A percentile compares a stretch with the other conserved stretches of the same genome.
Conservation (phyloP, 2,888 invertebrate genomes). For the Blera fallax region DNA sequence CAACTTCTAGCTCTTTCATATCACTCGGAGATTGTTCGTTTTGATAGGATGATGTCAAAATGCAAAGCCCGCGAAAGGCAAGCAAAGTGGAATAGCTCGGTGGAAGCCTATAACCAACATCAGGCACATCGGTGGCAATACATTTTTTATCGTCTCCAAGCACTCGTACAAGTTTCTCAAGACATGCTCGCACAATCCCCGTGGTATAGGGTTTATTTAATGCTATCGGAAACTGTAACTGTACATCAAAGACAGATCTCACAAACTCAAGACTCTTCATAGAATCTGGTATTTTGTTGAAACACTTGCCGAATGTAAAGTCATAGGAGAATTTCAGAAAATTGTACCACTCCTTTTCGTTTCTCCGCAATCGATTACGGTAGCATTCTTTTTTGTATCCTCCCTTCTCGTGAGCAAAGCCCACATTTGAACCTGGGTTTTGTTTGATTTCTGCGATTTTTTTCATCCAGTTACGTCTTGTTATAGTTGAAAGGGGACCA, state of each 20-base stretch:
- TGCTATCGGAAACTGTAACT: constrained; percentile 10
- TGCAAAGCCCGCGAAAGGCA: constrained; percentile 78
- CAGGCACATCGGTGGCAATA: background rate
- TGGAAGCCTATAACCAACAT: constrained; percentile 73
- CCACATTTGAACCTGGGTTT: constrained; percentile 49
- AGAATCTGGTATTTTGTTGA: constrained; percentile 19
- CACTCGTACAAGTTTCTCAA: constrained; percentile 35
- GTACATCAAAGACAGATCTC: constrained; percentile 65
- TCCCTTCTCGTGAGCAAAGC: background rate
- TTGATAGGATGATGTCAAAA: constrained; percentile 68
- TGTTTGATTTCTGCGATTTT: constrained; percentile 75
- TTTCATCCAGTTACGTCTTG: constrained; percentile 78
- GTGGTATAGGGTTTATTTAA: constrained; percentile 1
- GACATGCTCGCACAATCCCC: constrained; percentile 3
- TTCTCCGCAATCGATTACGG: constrained; percentile 57
- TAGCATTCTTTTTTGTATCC: constrained; percentile 30
- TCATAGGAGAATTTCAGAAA: constrained; percentile 79
- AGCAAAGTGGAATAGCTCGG: constrained; percentile 78
- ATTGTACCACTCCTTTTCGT: constrained; percentile 75
- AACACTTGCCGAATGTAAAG: constrained; percentile 72
- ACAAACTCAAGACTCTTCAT: constrained; percentile 41
- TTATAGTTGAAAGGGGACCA: constrained; percentile 71
- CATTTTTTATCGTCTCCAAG: constrained; percentile 8
- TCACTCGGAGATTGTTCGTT: background rate
- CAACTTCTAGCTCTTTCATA: background rate